phyloP scores from a whole-genome alignment of 2,888 invertebrate genomes.

The Nebria brevicollis region DNA sequence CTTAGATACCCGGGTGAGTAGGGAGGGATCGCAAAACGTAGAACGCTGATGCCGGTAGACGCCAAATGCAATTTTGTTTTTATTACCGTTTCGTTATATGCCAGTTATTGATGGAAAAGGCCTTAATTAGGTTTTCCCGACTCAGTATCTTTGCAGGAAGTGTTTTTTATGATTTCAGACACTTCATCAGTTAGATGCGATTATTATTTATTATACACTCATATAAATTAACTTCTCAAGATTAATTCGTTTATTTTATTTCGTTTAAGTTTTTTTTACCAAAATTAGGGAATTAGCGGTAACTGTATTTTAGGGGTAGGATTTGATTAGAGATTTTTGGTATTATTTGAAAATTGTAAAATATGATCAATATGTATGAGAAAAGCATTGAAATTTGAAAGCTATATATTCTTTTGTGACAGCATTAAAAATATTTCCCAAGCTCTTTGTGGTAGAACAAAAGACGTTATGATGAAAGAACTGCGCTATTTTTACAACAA shows the following conservation, averaged over 20 bases:
- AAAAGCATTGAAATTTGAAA: not conserved
- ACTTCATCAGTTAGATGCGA: not conserved
- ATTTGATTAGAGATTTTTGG: too few species aligned
- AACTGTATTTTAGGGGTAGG: too few species aligned
- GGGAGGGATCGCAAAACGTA: not conserved
- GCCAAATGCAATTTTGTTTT: slow-evolving; percentile 15
- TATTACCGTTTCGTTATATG: slow-evolving; percentile 2
- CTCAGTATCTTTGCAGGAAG: not conserved
- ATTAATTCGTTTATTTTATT: not conserved
- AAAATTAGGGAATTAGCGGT: too few species aligned
- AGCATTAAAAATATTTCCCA: not conserved
- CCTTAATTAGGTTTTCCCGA: slow-evolving; percentile 10
- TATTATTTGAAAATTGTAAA: too few species aligned
- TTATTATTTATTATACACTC: too few species aligned
- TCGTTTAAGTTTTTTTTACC: too few species aligned
- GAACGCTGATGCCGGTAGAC: not conserved
- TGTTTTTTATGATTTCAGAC: not conserved
- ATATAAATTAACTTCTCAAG: too few species aligned
- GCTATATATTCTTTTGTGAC: not conserved
- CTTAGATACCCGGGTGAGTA: not conserved
- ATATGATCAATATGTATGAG: not conserved
- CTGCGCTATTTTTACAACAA: not conserved
- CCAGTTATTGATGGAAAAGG: slow-evolving; percentile 15
- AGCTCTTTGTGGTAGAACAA: not conserved
- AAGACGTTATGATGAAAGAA: not conserved